Percentiles rank a stretch among this genome's conserved stretches.
Evolutionary conservation across 2,113 vertebrate species (phyloP).

Genomic region (Pluvialis apricaria): DNA sequence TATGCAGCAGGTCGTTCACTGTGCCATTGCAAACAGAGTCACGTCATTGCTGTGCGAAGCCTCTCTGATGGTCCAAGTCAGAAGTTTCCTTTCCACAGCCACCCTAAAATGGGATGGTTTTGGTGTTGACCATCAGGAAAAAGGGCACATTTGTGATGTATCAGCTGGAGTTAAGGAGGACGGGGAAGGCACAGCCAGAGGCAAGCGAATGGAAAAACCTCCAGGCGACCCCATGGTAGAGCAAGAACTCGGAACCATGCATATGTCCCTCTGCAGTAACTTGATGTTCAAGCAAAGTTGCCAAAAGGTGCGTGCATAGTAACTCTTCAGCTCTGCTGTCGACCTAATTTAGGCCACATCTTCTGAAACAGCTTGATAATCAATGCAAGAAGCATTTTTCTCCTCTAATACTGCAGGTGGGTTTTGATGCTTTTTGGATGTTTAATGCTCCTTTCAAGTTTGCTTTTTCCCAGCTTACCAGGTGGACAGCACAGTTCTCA

Average conservation of each 20-base stretch:
- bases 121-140: constrained; percentile 13
- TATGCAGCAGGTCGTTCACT: background rate
- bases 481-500: background rate
- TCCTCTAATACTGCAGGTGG: constrained; percentile 19
- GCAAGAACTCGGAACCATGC: background rate
- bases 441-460: constrained; percentile 28
- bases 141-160: constrained; percentile 30
- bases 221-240: background rate
- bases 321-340: constrained; percentile 27
- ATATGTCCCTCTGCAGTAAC: background rate
- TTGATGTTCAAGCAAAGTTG: background rate
- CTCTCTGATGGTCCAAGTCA: background rate
- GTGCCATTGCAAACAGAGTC: background rate
- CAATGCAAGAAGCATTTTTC: constrained; percentile 20
- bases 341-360: constrained; percentile 70
- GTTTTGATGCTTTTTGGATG: background rate
- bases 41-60: rapidly evolving
- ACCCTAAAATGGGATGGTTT: background rate
- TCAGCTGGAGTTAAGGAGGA: constrained; percentile 24
- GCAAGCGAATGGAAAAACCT: constrained; percentile 19
- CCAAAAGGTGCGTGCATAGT: constrained; percentile 54
- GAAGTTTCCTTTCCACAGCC: background rate
- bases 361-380: constrained; percentile 23
- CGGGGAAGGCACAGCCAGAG: constrained; percentile 48
- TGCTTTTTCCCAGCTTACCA: background rate